These are phyloP conservation scores for Junco hyemalis DNA, from an alignment of 2,113 vertebrate genomes.

Conservation along the genomic window DNA sequence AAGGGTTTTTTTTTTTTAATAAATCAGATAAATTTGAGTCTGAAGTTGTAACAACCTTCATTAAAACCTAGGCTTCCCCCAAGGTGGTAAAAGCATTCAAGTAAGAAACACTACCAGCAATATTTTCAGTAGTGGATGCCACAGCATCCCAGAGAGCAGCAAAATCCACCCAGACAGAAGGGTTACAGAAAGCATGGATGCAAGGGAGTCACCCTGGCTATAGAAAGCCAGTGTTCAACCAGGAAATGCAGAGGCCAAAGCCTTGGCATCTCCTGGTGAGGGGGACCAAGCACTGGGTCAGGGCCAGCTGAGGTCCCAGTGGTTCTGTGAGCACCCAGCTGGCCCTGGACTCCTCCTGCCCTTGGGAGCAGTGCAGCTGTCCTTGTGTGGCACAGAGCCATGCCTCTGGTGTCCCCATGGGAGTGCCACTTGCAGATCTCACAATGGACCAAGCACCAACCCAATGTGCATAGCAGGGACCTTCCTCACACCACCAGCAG, in stretches of 20 bases:
- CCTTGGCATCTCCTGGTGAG: neutral
- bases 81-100: neutral
- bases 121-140: neutral
- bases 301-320: neutral
- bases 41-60: neutral
- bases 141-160: neutral
- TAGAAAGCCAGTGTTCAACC: neutral
- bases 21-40: neutral
- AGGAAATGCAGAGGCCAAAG: neutral
- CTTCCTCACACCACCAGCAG: neutral
- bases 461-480: fast-evolving
- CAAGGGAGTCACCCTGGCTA: neutral
- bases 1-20: neutral
- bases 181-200: neutral
- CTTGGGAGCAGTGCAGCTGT: fast-evolving
- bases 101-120: neutral
- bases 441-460: neutral
- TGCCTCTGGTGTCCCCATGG: neutral
- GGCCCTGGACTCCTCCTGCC: neutral
- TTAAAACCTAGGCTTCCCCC: neutral
- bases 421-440: neutral
- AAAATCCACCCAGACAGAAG: neutral
- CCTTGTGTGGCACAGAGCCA: neutral
- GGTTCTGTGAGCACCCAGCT: fast-evolving
- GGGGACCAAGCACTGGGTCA: fast-evolving